phyloP scores from a whole-genome alignment of 2,113 vertebrate species.

The Bubo bubo region DNA sequence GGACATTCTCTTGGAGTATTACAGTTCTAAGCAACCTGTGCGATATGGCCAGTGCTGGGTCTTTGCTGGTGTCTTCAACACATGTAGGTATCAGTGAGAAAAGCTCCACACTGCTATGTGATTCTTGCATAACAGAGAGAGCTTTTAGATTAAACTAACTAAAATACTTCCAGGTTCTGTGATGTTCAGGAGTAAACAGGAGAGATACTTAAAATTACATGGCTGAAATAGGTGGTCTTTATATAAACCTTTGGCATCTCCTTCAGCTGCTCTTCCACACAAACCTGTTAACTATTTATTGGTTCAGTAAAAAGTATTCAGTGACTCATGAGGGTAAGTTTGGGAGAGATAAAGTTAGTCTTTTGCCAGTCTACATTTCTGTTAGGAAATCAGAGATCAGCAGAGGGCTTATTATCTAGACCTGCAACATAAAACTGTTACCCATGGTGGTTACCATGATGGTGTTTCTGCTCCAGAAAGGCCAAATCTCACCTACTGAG shows the following conservation, averaged over 20 bases:
- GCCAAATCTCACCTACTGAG: neutral
- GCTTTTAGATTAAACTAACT: neutral
- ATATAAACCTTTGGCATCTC: neutral
- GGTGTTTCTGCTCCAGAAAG: neutral
- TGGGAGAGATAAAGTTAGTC: neutral
- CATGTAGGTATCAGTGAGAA: constrained; percentile 81
- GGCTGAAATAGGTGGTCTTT: constrained; percentile 14
- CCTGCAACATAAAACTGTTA: neutral
- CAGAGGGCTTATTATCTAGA: neutral
- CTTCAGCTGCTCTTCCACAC: constrained; percentile 6
- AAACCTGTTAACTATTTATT: constrained; percentile 8
- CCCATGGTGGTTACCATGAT: too few relatives aligned
- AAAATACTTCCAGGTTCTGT: neutral
- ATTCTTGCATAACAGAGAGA: neutral
- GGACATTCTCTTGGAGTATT: constrained; percentile 89
- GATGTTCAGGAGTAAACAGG: constrained; percentile 16
- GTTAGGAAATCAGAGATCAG: neutral
- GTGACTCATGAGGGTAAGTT: neutral
- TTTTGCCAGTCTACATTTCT: neutral
- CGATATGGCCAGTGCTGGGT: constrained; percentile 97
- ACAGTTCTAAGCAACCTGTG: constrained; percentile 78
- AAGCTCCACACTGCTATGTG: neutral
- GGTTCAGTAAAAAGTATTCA: neutral
- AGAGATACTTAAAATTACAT: neutral
- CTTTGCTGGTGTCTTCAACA: constrained; percentile 94